Base-by-base conservation (phyloP, 1,140 invertebrate species). In the Ips nitidus region DNA sequence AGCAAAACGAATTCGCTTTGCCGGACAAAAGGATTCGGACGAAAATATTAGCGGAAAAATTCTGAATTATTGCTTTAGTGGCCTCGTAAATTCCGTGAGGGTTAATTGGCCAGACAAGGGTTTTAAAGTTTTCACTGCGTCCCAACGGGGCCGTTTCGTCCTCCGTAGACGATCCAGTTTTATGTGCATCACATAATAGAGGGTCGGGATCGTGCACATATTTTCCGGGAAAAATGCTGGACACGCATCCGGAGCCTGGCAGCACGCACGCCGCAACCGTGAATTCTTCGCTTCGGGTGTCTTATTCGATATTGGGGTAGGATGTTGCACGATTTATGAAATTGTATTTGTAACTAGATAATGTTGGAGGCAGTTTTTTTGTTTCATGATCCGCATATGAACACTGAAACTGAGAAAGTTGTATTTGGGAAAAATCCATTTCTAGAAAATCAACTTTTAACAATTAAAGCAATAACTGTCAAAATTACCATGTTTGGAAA, bases 111-210 rank as follows among this genome's bases (percentile, higher is more conserved):
- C 45, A 22, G 22, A 22, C 22, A 22, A 22, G 22, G 22, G 22
- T 22, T 22, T 22, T 22, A 22, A 22, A 22, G 22, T 22, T 22
- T 22, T 22, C 22, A 22, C 22, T 22, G 22, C 22, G 22, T 22
- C 22, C 22, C 22, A 22, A 22, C 22, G 22, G 22, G 22, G 22
- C 22, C 45, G 4, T 47, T 5, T 4, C 45, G 45, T 47, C 4
- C 2, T 8, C 58, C 45, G 39, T 43, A 43, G 40, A 45, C 40
- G 41, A 41, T 43, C 41, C 5, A 60, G 58, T 43, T 60, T 55
- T 53, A 64, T 64, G 62, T 40, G 36, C 50, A 55, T 64, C 62
- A 64, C 62, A 41, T 64, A 53, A 53, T 55, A 55, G 50, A 52
- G 55, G 6, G 50, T 39, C 52, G 36, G 36, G 52, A 52, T 41